Conservation (phyloP, 2,113 vertebrate genomes). For the Poeciliopsis turrubarensis region DNA sequence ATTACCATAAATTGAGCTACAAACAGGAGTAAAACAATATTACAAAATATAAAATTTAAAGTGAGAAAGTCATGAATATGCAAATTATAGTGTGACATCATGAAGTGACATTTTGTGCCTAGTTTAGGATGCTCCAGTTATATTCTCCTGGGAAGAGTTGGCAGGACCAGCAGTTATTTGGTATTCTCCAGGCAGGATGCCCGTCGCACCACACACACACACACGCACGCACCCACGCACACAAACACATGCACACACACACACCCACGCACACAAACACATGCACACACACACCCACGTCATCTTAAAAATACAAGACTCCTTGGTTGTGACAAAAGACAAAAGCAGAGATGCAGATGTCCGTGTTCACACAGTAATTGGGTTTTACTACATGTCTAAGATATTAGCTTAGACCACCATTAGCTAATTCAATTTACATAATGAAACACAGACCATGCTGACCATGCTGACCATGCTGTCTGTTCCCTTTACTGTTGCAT, state of each 20-base stretch:
- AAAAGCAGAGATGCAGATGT: background rate
- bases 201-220: too few relatives aligned
- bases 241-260: too few relatives aligned
- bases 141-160: background rate
- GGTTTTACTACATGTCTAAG: background rate
- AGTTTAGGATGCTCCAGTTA: background rate
- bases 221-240: too few relatives aligned
- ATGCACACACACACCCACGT: too few relatives aligned
- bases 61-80: background rate
- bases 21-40: background rate
- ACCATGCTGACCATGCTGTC: background rate
- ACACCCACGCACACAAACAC: too few relatives aligned
- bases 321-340: background rate
- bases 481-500: background rate
- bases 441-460: background rate
- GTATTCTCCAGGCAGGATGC: background rate
- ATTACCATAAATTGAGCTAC: background rate
- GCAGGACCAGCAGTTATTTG: background rate
- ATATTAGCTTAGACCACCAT: background rate
- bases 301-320: background rate
- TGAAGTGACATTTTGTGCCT: background rate
- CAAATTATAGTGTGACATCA: background rate
- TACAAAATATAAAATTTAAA: background rate
- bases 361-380: background rate
- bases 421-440: slow-evolving; percentile 1